Percentiles rank a stretch among this genome's conserved stretches.
Conservation (phyloP, 2,113 vertebrate genomes). For the Macroglossus sobrinus region DNA sequence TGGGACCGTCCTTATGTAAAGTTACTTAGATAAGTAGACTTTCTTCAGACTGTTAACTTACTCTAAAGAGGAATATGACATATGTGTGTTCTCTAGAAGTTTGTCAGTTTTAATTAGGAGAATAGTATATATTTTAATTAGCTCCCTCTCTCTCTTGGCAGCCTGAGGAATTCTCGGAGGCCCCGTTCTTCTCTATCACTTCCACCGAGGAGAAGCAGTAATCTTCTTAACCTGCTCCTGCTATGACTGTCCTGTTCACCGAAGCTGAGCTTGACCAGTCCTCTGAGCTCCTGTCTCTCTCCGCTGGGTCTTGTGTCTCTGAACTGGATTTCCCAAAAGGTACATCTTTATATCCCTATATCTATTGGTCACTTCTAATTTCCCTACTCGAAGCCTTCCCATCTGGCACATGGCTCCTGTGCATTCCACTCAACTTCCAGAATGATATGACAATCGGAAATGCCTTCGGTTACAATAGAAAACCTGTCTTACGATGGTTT, state of each 20-base stretch:
- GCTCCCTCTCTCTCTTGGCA: neutral
- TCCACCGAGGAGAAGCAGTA: accelerated
- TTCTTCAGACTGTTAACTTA: neutral
- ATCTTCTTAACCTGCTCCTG: neutral
- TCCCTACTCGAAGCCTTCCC: neutral
- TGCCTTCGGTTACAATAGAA: neutral
- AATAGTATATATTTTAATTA: neutral
- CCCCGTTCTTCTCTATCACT: neutral
- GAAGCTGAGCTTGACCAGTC: neutral
- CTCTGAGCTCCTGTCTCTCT: neutral
- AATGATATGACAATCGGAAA: neutral
- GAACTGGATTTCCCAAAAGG: neutral
- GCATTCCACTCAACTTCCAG: neutral
- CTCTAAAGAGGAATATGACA: neutral
- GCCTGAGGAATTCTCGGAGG: neutral
- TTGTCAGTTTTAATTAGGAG: neutral
- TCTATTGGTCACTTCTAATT: neutral
- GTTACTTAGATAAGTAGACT: neutral
- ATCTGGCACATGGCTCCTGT: neutral
- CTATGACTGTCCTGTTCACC: neutral
- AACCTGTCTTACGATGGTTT: neutral
- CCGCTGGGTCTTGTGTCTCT: neutral
- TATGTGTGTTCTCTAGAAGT: neutral
- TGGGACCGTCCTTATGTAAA: neutral
- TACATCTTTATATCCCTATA: neutral